Evolutionary conservation across 1,140 invertebrate genomes (phyloP).

Genomic region (Drosophila varians): DNA sequence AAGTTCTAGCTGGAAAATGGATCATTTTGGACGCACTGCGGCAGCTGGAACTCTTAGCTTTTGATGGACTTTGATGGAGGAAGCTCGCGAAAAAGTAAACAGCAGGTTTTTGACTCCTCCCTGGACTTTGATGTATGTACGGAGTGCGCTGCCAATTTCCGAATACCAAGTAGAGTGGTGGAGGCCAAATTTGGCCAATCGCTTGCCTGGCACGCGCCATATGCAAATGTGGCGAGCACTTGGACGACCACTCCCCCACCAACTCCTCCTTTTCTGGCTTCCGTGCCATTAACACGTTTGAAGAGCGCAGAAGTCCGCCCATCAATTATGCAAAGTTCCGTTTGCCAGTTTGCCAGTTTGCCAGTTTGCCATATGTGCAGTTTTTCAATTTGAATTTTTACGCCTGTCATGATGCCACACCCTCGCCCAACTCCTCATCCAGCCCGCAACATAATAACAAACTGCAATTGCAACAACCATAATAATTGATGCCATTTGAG

Average conservation of each 20-base stretch:
- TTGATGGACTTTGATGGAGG: constrained; percentile 2
- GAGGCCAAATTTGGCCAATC: constrained; percentile 70
- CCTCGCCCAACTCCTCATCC: constrained; percentile 59
- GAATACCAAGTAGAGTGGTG: constrained; percentile 51
- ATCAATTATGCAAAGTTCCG: constrained; percentile 79
- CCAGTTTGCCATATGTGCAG: constrained; percentile 36
- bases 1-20: background rate
- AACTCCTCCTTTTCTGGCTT: constrained; percentile 50
- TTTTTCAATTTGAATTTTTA: constrained; percentile 62
- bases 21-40: no score
- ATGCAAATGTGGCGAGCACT: constrained; percentile 55
- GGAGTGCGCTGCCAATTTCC: constrained; percentile 51
- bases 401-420: constrained; percentile 63
- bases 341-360: constrained; percentile 16
- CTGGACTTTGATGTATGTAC: constrained; percentile 59
- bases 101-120: constrained; percentile 10
- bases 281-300: constrained; percentile 76
- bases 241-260: constrained; percentile 14
- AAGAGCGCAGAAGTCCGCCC: constrained; percentile 22
- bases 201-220: constrained; percentile 70
- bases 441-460: constrained; percentile 55
- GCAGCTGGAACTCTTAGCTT: background rate
- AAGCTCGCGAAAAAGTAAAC: constrained; percentile 31
- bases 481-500: constrained; percentile 40
- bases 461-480: constrained; percentile 49